Percentiles rank a stretch among this genome's conserved stretches.
phyloP scores from a whole-genome alignment of 2,797 vertebrate species.

The Vultur gryphus region DNA sequence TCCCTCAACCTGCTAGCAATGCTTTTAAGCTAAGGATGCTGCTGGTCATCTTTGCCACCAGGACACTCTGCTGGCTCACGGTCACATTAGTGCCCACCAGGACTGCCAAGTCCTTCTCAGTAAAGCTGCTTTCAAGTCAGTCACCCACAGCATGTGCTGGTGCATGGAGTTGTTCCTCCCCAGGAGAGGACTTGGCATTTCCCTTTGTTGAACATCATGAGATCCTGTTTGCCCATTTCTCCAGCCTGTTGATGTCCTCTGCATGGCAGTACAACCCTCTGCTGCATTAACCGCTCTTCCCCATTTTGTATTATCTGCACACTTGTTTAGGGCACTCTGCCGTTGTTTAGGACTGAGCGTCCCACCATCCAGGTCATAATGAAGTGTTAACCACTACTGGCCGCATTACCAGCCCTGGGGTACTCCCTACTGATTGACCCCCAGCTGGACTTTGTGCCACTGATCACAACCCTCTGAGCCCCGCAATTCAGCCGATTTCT shows the following conservation, averaged over 20 bases:
- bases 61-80: not conserved
- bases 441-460: not conserved
- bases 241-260: not conserved
- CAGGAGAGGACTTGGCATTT: not conserved
- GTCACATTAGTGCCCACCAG: not conserved
- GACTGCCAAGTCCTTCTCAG: not conserved
- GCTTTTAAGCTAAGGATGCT: not conserved
- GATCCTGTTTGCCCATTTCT: not conserved
- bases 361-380: not conserved
- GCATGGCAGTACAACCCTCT: not conserved
- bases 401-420: not conserved
- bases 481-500: rapidly evolving
- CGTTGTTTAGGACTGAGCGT: not conserved
- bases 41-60: not conserved
- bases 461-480: not conserved
- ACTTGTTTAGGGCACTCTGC: not conserved
- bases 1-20: not conserved
- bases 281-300: not conserved
- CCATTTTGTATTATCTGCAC: not conserved
- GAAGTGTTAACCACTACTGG: not conserved
- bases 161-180: not conserved
- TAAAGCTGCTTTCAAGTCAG: not conserved
- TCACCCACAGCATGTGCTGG: not conserved
- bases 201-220: not conserved
- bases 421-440: not conserved